A percentile compares a stretch with the other conserved stretches of the same genome.
phyloP scores from a whole-genome alignment of 35 echinoderm and acorn worm genomes.

The Patiria miniata region DNA sequence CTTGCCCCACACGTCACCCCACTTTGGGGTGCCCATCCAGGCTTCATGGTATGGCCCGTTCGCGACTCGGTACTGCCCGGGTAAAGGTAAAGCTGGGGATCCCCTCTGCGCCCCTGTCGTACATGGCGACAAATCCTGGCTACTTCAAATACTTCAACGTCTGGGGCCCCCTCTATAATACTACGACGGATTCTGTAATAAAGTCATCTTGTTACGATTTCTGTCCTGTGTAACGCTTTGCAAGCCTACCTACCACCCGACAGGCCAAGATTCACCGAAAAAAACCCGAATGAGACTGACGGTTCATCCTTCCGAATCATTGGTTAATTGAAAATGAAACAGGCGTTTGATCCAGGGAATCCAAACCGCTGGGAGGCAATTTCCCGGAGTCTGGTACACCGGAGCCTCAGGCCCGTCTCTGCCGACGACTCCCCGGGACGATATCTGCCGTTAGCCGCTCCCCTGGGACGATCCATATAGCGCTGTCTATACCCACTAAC shows the following conservation, averaged over 20 bases:
- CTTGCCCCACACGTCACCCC: too few relatives aligned
- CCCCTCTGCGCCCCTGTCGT: not conserved
- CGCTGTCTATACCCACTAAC: not conserved
- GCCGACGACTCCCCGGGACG: not conserved
- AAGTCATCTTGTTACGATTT: slow-evolving; percentile 4
- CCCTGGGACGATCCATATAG: slow-evolving; percentile 5
- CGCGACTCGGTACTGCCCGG: not conserved
- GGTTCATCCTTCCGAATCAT: slow-evolving; percentile 24
- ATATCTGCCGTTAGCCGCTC: not conserved
- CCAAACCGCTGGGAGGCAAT: slow-evolving; percentile 10
- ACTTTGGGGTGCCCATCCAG: not conserved
- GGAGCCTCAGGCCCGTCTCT: too few relatives aligned
- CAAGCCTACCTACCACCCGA: too few relatives aligned
- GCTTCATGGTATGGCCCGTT: not conserved
- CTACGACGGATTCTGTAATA: not conserved
- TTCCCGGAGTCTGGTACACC: not conserved
- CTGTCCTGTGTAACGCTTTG: not conserved
- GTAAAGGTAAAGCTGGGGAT: not conserved
- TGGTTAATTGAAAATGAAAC: slow-evolving; percentile 28
- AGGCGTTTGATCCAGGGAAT: slow-evolving; percentile 30
- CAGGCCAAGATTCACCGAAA: too few relatives aligned
- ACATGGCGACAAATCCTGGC: slow-evolving; percentile 20
- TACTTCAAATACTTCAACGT: not conserved
- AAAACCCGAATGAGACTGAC: not conserved
- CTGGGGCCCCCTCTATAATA: not conserved